Base-by-base conservation (phyloP, 1,140 invertebrate species). In the Lanistes nyassanus region DNA sequence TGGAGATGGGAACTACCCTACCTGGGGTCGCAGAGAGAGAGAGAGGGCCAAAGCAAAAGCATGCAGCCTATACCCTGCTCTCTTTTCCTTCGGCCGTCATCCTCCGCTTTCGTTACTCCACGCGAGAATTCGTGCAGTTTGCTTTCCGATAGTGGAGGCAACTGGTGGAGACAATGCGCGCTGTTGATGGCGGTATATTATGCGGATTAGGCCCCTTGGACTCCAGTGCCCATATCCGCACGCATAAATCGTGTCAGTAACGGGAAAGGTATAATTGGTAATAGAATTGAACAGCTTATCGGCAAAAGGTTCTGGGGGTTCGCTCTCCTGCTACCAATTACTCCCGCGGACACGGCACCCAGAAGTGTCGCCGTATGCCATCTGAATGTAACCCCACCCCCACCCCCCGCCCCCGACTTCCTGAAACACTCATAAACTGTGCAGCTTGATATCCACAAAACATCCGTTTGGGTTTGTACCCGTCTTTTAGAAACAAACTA, bases 141-240 rank as follows among this genome's bases (percentile, higher is more conserved):
- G 47, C 67, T 69, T 51, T n/a, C 42, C 31, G 39, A 55, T 51
- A 69, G 67, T 53, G 67, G 31, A 21, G 42, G n/a, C 31, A 19
- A 69, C 21, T 29, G 31, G 67, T 21, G 2, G 5, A 34, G 42
- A 69, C 67, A 69, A 69, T 53, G 67, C n/a, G 67, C 31, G 67
- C 23, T 42, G 19, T 53, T 29, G n/a, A 42, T 42, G 31, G 16
- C 21, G 67, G 67, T 55, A 53, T 69, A 53, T 69, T 69, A 69
- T 42, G 31, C 67, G 67, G 67, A 69, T 69, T 69, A 69, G 21
- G 47, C 31, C 67, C 6, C 26, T 69, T 29, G 67, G 67, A 51
- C 42, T 39, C 47, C 67, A 47, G 31, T 69, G 51, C 21, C 16
- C 26, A 51, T 23, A 55, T n/a, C 42, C 23, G 42, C 5, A 37